These are phyloP conservation scores for Eupsilia transversa DNA, from an alignment of 2,888 invertebrate genomes.

Conservation along the genomic window DNA sequence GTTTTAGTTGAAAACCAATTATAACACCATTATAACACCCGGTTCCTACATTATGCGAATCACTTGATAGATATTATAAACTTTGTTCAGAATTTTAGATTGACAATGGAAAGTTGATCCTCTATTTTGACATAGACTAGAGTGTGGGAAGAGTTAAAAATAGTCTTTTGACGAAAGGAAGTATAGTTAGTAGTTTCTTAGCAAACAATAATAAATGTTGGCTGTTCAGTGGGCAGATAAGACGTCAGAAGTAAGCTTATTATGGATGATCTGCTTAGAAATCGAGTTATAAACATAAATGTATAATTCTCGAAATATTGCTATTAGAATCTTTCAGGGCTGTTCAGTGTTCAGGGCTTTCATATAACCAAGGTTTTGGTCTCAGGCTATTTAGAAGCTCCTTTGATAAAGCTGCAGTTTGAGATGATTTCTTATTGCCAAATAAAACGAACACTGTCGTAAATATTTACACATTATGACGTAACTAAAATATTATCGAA, in stretches of 20 bases:
- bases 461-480: slow-evolving; percentile 13
- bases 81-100: slow-evolving; percentile 23
- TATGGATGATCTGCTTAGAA: not conserved
- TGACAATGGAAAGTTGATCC: not conserved
- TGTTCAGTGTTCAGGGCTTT: no score
- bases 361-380: not conserved
- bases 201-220: not conserved
- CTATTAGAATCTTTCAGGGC: not conserved
- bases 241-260: not conserved
- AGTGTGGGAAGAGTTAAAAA: not conserved
- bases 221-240: no score
- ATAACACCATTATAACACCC: slow-evolving; percentile 39
- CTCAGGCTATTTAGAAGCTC: not conserved
- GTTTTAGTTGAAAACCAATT: slow-evolving; percentile 70
- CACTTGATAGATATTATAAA: slow-evolving; percentile 36
- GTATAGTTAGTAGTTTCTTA: not conserved
- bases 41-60: slow-evolving; percentile 11
- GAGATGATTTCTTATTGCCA: slow-evolving; percentile 12
- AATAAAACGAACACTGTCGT: slow-evolving; percentile 12
- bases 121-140: not conserved
- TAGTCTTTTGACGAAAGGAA: not conserved
- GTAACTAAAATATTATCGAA: slow-evolving; percentile 17
- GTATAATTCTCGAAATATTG: not conserved
- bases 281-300: not conserved
- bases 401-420: not conserved